Base-by-base conservation (phyloP, 2,888 invertebrate species). In the Polydrusus cervinus region DNA sequence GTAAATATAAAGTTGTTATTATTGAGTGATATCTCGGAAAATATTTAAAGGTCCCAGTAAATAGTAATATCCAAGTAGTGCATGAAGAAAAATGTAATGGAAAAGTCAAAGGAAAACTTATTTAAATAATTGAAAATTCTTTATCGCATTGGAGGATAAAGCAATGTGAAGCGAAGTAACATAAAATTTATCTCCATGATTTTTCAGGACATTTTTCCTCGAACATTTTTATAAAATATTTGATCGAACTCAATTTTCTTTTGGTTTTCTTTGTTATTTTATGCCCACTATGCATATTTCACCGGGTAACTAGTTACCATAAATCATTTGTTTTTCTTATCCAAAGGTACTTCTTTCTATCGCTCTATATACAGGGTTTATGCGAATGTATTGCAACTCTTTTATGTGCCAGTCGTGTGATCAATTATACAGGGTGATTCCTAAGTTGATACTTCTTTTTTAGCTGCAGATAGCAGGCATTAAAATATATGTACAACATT, bases 51-150 rank as follows among this genome's bases (percentile, higher is more conserved):
- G 20, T 55, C 25, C 53, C 53, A n/a, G 5, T n/a, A n/a, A 30
- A 30, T n/a, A 30, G 13, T n/a, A 25, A 30, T 34, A 34, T 55
- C n/a, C 6, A 13, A n/a, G 25, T 16, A 47, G 34, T 20, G 30
- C 40, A 66, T 65, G 25, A 60, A 14, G 57, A 66, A 72, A 72
- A 72, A 66, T 72, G 72, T 64, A 65, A 72, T 34, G 47, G 71
- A 71, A 68, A 55, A 55, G 57, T 53, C 45, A 43, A 30, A 72
- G 64, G 55, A 5, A 43, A 66, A 66, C 65, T 66, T 65, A 71
- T 71, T 71, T 72, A 65, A 72, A 72, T 72, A 66, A 72, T 72
- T 72, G 72, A 66, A 51, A 72, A 66, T 72, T 66, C 66, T 72
- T 72, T 72, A 66, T 38, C 51, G 18, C 16, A n/a, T 38, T 11